A percentile compares a stretch with the other conserved stretches of the same genome.
Conservation (phyloP, 1,140 invertebrate species). For the Drosophila burlai region DNA sequence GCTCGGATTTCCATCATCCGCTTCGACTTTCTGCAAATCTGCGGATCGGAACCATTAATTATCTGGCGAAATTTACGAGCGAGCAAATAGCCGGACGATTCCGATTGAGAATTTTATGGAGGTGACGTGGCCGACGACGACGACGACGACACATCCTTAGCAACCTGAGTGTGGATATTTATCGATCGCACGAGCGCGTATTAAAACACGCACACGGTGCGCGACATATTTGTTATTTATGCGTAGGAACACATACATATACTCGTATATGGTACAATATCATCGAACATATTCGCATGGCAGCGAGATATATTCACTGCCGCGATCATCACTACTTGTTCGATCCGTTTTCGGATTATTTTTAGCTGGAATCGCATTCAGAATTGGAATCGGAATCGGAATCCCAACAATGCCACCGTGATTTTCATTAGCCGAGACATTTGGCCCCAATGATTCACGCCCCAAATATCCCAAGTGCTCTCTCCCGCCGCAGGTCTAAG, state of each 20-base stretch:
- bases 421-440: constrained; percentile 39
- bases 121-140: constrained; percentile 24
- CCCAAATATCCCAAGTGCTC: constrained; percentile 18
- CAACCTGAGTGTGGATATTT: constrained; percentile 44
- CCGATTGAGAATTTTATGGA: constrained; percentile 36
- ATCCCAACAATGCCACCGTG: constrained; percentile 42
- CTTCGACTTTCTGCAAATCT: constrained; percentile 17
- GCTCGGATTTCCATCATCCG: constrained; percentile 9
- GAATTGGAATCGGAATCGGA: constrained; percentile 27
- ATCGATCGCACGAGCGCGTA: constrained; percentile 61
- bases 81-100: constrained; percentile 62
- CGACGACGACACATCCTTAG: constrained; percentile 14
- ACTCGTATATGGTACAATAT: not conserved
- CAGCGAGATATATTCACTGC: constrained; percentile 1
- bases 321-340: constrained; percentile 39
- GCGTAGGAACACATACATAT: constrained; percentile 22
- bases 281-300: constrained; percentile 6
- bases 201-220: constrained; percentile 53
- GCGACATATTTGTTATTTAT: constrained; percentile 66
- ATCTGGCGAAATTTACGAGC: constrained; percentile 66
- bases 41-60: constrained; percentile 66
- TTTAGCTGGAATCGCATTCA: constrained; percentile 45
- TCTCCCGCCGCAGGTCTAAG: not conserved
- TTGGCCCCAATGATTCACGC: constrained; percentile 46
- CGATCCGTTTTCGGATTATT: constrained; percentile 47